Base-by-base conservation (phyloP, 2,888 invertebrate genomes). In the Agrotis puta region DNA sequence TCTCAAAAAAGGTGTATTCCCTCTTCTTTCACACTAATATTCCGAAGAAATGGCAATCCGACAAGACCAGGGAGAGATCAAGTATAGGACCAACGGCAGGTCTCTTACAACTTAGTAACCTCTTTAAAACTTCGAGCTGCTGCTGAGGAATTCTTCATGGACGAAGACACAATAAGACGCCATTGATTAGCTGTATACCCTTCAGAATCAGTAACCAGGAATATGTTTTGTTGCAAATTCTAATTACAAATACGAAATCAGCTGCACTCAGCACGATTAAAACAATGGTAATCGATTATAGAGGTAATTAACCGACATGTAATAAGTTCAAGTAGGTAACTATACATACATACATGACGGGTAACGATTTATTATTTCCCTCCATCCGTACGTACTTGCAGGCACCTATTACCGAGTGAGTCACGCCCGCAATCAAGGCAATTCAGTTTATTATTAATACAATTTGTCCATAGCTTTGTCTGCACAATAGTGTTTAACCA, bases 211-310 rank as follows among this genome's bases (percentile, higher is more conserved):
- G n/a, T 33, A 39, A 43, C 43, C 48, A 54, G 16, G 27, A 67
- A 74, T 39, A 47, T 45, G 64, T 56, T 33, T 33, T 51, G 47
- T 70, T 18, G 27, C 51, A 39, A 74, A 74, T 58, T 68, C 62
- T 68, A 53, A 75, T 68, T 39, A 64, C 47, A 58, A 70, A 53
- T 57, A 62, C 61, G 51, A 64, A 77, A 68, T 64, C 56, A 45
- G 39, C 54, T 56, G 53, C 53, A 56, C 50, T 48, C 47, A 62
- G 47, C 33, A 20, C 61, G 56, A 64, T 79, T 48, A 74, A 64
- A 79, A 77, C 64, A 79, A 77, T 79, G 64, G 61, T 72, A 81
- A 81, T 79, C 81, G 72, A 77, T 76, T 79, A 76, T 33, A 57
- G 47, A 81, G 63, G 72, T 79, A 79, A 81, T 79, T 79, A 76